Conservation (phyloP, 2,113 vertebrate genomes). For the Protobothrops flavoviridis region DNA sequence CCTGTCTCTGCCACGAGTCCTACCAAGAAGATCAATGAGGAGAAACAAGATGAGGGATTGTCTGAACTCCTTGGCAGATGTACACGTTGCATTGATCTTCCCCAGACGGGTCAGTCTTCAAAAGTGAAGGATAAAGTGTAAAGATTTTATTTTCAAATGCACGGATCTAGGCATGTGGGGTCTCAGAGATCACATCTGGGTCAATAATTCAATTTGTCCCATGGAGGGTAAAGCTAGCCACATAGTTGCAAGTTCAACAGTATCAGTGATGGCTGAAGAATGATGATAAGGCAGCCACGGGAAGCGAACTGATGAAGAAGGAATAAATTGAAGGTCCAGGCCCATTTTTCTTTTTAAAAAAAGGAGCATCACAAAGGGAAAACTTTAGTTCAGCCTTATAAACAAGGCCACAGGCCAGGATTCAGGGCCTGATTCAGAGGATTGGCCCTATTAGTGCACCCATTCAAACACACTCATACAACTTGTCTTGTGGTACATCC, state of each 20-base stretch:
- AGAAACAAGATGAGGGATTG: constrained; percentile 60
- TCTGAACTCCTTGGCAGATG: constrained; percentile 59
- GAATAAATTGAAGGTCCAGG: constrained; percentile 49
- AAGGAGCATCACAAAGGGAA: neutral
- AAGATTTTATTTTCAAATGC: constrained; percentile 57
- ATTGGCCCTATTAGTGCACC: neutral
- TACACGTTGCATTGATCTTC: constrained; percentile 67
- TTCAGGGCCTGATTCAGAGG: neutral
- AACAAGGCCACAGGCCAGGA: neutral
- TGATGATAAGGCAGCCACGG: constrained; percentile 41
- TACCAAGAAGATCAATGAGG: constrained; percentile 66
- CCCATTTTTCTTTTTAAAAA: neutral
- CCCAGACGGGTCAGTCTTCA: constrained; percentile 60
- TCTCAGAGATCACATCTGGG: constrained; percentile 58
- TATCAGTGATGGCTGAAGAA: constrained; percentile 64
- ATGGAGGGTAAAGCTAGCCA: constrained; percentile 45
- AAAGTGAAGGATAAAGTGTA: constrained; percentile 65
- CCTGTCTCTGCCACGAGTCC: constrained; percentile 72
- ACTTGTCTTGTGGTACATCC: neutral
- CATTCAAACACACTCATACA: neutral
- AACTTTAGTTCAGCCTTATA: neutral
- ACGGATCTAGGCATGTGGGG: constrained; percentile 16
- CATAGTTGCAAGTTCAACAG: constrained; percentile 57
- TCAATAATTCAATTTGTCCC: constrained; percentile 50
- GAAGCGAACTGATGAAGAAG: constrained; percentile 32